phyloP scores from a whole-genome alignment of 2,113 vertebrate genomes.

The Sula dactylatra region DNA sequence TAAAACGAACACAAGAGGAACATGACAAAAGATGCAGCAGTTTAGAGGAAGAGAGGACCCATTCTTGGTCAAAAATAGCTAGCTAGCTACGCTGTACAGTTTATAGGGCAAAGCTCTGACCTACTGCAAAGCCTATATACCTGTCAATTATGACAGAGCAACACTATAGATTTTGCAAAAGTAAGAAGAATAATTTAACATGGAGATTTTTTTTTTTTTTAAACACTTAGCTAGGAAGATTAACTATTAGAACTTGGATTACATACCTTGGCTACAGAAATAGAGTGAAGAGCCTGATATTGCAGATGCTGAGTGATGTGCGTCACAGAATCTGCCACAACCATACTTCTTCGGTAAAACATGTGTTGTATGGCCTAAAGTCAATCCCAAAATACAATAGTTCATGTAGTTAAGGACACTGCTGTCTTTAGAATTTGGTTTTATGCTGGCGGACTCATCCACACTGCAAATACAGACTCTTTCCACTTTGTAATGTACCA shows the following conservation, averaged over 20 bases:
- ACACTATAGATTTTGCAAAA: neutral
- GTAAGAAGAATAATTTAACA: neutral
- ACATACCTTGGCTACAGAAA: slow-evolving; percentile 89
- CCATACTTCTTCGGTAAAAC: slow-evolving; percentile 91
- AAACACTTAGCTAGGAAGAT: neutral
- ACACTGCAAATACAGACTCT: neutral
- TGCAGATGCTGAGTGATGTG: slow-evolving; percentile 94
- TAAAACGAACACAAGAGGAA: neutral
- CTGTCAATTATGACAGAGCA: neutral
- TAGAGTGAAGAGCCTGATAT: slow-evolving; percentile 89
- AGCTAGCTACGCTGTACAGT: neutral
- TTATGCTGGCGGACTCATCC: neutral
- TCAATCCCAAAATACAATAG: neutral
- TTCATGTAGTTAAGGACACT: neutral
- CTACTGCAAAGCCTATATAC: neutral
- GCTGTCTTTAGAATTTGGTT: neutral
- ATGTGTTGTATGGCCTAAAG: slow-evolving; percentile 91
- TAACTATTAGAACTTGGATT: neutral
- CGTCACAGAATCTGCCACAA: slow-evolving; percentile 93
- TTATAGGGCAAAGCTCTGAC: neutral
- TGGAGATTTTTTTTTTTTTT: neutral
- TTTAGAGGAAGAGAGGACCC: neutral
- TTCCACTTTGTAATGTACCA: neutral
- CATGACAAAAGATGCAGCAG: neutral
- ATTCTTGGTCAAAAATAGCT: neutral